A percentile compares a stretch with the other conserved stretches of the same genome.
Evolutionary conservation across 2,797 vertebrate genomes (phyloP).

Genomic region (Paramormyrops hopkinsi): DNA sequence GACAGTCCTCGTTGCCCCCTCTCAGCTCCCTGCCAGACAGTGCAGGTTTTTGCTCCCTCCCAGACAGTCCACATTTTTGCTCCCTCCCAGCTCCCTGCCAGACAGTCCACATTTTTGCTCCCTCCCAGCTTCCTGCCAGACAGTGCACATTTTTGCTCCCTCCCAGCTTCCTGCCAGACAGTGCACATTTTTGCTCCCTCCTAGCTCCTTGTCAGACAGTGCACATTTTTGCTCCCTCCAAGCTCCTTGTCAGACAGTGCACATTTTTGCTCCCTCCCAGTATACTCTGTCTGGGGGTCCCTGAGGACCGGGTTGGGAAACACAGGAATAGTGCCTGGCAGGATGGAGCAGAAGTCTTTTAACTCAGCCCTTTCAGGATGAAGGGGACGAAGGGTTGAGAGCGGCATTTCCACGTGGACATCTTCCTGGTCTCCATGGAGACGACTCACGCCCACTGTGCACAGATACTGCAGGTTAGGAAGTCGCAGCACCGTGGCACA

Average conservation of each 20-base stretch:
- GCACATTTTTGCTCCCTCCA: too few species aligned
- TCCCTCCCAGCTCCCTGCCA: neutral
- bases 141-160: neutral
- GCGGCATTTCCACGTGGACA: constrained; percentile 46
- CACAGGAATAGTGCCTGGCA: constrained; percentile 47
- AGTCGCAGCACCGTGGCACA: neutral
- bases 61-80: neutral
- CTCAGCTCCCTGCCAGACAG: neutral
- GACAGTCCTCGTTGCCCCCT: neutral
- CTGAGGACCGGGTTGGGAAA: neutral
- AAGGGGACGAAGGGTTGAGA: constrained; percentile 65
- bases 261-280: neutral
- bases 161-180: neutral
- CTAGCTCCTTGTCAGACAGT: neutral
- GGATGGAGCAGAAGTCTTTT: neutral
- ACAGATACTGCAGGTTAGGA: neutral
- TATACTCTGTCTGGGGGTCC: neutral
- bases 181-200: too few species aligned
- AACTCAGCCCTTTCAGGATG: constrained; percentile 49
- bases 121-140: neutral
- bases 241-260: neutral
- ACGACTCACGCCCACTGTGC: neutral
- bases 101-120: neutral
- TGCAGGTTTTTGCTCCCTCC: neutral
- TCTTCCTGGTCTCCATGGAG: constrained; percentile 53